A percentile compares a stretch with the other conserved stretches of the same genome.
Conservation (phyloP, 2,888 invertebrate species). For the Conus canariensis region DNA sequence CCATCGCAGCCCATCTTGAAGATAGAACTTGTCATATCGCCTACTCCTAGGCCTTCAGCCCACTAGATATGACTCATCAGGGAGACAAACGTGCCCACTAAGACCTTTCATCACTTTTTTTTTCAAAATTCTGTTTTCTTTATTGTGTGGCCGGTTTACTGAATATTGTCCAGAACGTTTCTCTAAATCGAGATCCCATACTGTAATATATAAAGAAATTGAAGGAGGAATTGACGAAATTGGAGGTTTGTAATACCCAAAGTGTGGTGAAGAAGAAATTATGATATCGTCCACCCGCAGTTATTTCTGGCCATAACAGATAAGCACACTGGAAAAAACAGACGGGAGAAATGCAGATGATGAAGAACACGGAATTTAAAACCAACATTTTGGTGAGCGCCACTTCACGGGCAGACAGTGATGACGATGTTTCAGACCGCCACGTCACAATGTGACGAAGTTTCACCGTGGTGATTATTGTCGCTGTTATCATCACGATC, state of each 20-base stretch:
- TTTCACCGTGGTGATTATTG: slow-evolving; percentile 3
- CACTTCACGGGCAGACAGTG: background rate
- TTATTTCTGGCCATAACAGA: slow-evolving; percentile 10
- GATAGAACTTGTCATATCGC: no score
- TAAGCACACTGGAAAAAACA: background rate
- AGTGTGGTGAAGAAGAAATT: background rate
- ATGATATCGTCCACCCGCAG: background rate
- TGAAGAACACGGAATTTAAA: background rate
- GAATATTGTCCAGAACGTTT: background rate
- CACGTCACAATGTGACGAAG: slow-evolving; percentile 1
- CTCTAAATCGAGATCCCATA: slow-evolving; percentile 7
- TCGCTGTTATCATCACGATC: background rate
- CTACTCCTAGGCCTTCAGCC: no score
- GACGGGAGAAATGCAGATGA: background rate
- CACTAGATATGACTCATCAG: no score
- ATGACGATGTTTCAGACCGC: slow-evolving; percentile 3
- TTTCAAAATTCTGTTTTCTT: no score
- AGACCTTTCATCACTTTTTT: no score
- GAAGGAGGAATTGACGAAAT: background rate
- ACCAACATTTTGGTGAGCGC: slow-evolving; percentile 31
- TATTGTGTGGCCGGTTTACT: background rate
- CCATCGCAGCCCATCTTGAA: no score
- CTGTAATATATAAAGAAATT: background rate
- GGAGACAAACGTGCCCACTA: no score
- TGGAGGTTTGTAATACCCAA: background rate